Base-by-base conservation (phyloP, 2,797 vertebrate species). In the Sebastolobus alascanus region DNA sequence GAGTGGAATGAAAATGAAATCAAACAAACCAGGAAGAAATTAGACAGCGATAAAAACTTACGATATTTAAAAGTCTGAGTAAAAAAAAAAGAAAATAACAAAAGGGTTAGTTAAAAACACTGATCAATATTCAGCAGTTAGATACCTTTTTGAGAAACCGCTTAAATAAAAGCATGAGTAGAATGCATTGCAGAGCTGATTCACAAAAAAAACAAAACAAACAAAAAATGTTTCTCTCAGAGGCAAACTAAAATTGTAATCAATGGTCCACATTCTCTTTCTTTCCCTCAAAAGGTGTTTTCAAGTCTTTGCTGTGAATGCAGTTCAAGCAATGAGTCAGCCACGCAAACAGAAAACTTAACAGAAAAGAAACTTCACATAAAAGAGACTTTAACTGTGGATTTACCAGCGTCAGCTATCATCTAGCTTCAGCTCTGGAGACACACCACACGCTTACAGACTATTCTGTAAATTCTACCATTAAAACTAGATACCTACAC, bases 31-130 rank as follows among this genome's bases (percentile, higher is more conserved):
- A 67, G 52, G 37, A 70, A 70, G 33, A 58, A 54, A 38, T 74
- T 33, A 61, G 46, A 37, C 55, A 73, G 14, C 7, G 8, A 65
- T 66, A 66, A 65, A 74, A 82, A 95, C 92, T 92, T 95, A 94
- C 90, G 85, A 82, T 88, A 90, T 93, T 82, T 94, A 92, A 93
- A 95, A 87, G 90, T 90, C 92, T 87, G 59, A 91, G 87, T 87
- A 82, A 72, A 89, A 85, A 61, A 85, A 61, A 84, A 75, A 64
- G 22, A 70, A 80, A 86, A 72, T 70, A 77, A 72, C 65, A 77
- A 88, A 75, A 78, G 16, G 27, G 82, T 94, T 90, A 92, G 91
- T 89, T 68, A 74, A 61, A 90, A 88, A 69, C 33, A 86, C 5
- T 66, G 56, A 29, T 85, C 84, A 74, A 79, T 70, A 82, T 66